phyloP scores from a whole-genome alignment of 2,113 vertebrate genomes.

The Gadus chalcogrammus region DNA sequence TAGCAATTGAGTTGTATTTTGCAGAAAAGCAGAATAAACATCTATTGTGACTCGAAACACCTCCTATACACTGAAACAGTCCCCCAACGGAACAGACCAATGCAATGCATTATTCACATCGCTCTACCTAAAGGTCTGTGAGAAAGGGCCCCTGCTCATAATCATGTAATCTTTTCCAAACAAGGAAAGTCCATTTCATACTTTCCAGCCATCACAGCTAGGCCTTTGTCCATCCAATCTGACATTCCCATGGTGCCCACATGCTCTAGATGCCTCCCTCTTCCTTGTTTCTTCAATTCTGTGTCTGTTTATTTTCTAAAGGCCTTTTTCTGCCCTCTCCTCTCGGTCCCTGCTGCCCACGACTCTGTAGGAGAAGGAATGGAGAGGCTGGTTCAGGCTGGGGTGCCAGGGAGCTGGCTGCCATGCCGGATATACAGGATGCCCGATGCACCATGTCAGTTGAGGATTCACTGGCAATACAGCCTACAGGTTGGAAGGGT shows the following conservation, averaged over 20 bases:
- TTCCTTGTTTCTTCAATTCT: conserved; percentile 99
- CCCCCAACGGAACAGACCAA: conserved; percentile 66
- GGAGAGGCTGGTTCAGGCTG: conserved; percentile 29
- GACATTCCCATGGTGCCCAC: conserved; percentile 93
- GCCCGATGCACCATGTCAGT: conserved; percentile 28
- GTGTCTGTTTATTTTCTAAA: conserved; percentile 94
- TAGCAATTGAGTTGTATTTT: conserved; percentile 53
- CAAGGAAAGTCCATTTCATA: conserved; percentile 61
- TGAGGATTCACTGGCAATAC: not conserved
- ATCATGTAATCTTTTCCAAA: conserved; percentile 63
- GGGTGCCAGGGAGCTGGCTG: too few species aligned
- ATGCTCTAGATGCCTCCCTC: conserved; percentile 87
- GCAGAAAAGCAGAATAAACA: conserved; percentile 58
- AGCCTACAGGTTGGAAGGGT: not conserved
- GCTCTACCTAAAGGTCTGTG: conserved; percentile 73
- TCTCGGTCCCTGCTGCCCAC: conserved; percentile 74
- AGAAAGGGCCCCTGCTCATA: conserved; percentile 75
- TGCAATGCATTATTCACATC: conserved; percentile 61
- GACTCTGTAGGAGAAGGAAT: conserved; percentile 73
- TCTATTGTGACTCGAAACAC: conserved; percentile 63
- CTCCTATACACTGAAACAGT: conserved; percentile 59
- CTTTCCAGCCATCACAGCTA: conserved; percentile 75
- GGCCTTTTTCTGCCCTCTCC: conserved; percentile 77
- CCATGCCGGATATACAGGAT: conserved; percentile 5
- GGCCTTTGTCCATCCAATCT: conserved; percentile 69